A percentile compares a stretch with the other conserved stretches of the same genome.
Evolutionary conservation across 2,888 invertebrate genomes (phyloP).

Genomic region (Ferrisia virgata): DNA sequence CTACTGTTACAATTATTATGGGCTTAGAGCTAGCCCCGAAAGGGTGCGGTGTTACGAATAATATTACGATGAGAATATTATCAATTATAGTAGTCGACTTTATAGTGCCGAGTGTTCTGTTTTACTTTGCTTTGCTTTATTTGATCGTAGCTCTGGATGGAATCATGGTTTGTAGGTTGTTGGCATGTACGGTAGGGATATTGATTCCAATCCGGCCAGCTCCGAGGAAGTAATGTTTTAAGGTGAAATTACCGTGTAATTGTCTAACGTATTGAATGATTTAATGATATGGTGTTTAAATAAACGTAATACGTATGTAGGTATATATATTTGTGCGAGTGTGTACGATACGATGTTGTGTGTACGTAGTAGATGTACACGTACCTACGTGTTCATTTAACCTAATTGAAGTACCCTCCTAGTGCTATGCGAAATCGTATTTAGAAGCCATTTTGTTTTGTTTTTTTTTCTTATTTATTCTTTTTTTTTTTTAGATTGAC

Average conservation of each 20-base stretch:
- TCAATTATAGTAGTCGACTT: no score
- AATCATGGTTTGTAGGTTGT: no score
- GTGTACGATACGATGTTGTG: neutral
- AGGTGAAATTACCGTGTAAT: conserved; percentile 14
- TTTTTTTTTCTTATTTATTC: no score
- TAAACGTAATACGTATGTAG: neutral
- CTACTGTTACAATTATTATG: no score
- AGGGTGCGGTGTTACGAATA: neutral
- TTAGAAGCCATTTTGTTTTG: neutral
- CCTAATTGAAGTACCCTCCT: neutral
- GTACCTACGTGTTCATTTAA: neutral
- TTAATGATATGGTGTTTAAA: neutral
- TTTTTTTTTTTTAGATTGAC: neutral
- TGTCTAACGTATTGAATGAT: neutral
- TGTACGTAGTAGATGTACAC: no score
- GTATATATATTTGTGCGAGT: neutral
- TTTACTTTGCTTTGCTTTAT: no score
- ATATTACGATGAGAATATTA: no score
- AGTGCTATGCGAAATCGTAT: no score
- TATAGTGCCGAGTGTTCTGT: no score
- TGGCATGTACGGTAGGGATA: neutral
- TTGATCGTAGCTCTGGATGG: no score
- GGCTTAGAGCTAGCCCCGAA: no score
- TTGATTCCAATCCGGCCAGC: neutral
- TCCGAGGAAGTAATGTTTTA: neutral